Conservation (phyloP, 2,888 invertebrate species). For the Pseudoips prasinana region DNA sequence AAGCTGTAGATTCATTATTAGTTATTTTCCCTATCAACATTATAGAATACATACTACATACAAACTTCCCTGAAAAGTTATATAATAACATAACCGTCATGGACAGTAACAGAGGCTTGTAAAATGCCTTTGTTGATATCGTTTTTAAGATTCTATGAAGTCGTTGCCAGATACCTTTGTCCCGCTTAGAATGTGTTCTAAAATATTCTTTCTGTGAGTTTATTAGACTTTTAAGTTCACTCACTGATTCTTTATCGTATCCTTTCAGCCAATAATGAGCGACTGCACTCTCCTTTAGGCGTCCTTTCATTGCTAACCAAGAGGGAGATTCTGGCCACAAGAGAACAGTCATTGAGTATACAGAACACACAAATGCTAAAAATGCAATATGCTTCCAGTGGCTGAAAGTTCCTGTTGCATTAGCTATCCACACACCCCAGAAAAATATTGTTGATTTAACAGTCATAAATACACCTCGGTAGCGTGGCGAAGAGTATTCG, state of each 20-base stretch:
- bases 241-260: constrained; percentile 33
- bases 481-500: constrained; percentile 40
- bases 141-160: constrained; percentile 28
- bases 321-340: constrained; percentile 51
- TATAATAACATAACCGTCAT: constrained; percentile 43
- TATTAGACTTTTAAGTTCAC: constrained; percentile 41
- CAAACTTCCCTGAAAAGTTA: constrained; percentile 51
- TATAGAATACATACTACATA: constrained; percentile 40
- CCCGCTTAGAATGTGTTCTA: constrained; percentile 16
- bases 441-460: constrained; percentile 38
- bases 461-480: constrained; percentile 39
- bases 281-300: constrained; percentile 43
- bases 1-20: constrained; percentile 32
- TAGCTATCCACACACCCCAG: constrained; percentile 42
- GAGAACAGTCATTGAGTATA: constrained; percentile 36
- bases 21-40: constrained; percentile 40
- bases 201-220: constrained; percentile 38
- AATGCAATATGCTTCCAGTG: constrained; percentile 41
- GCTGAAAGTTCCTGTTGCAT: constrained; percentile 40
- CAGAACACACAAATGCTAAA: constrained; percentile 33
- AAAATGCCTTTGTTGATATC: constrained; percentile 40
- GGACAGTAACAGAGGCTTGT: constrained; percentile 45
- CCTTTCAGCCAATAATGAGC: constrained; percentile 51
- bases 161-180: constrained; percentile 18
- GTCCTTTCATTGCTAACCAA: constrained; percentile 51